Evolutionary conservation across 2,888 invertebrate species (phyloP), one percentile per base, ranked within the genome.

Genomic region (Achlya flavicornis): DNA sequence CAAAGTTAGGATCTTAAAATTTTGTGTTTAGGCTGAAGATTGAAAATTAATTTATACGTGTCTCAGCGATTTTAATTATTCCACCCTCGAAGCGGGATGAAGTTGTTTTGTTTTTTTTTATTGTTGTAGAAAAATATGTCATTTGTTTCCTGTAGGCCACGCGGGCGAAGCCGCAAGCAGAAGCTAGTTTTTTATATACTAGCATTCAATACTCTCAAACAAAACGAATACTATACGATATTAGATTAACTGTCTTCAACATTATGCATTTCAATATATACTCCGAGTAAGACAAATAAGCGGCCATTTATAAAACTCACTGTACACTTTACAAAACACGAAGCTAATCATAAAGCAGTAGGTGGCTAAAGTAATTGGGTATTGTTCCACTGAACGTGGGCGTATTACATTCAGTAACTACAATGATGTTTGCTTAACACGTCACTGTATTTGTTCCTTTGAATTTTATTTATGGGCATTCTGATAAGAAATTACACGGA

Each of bases 301-400:
- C 68, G 64, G 68, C 76, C 76, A 82, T 81, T 78, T 78, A 80
- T 79, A 77, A 79, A 65, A 62, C 69, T 64, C 66, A 67, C 66
- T 63, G 67, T 71, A 74, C 73, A 73, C 57, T 66, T 58, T 66
- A 61, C 53, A 41, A 60, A 60, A 60, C 60, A 19, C 41, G 60
- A 60, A 60, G 41, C 41, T 60, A 41, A 41, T 41, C 26, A 41
- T 38, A 73, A 70, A 83, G 73, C 85, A 85, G 89, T 90, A 88
- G 88, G 90, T 86, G 88, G 87, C 83, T 79, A 69, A 73, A 72
- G 80, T 87, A 89, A 91, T 92, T 84, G 89, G 84, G 87, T 84
- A 92, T 92, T 92, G 91, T 92, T 78, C 69, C 69, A 63, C 62
- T 74, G 74, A 64, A 75, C 74, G 90, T 91, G 78, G 89, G 90